Percentiles rank a stretch among this genome's conserved stretches.
Evolutionary conservation across 2,797 vertebrate species (phyloP).

Genomic region (Lerista edwardsae): DNA sequence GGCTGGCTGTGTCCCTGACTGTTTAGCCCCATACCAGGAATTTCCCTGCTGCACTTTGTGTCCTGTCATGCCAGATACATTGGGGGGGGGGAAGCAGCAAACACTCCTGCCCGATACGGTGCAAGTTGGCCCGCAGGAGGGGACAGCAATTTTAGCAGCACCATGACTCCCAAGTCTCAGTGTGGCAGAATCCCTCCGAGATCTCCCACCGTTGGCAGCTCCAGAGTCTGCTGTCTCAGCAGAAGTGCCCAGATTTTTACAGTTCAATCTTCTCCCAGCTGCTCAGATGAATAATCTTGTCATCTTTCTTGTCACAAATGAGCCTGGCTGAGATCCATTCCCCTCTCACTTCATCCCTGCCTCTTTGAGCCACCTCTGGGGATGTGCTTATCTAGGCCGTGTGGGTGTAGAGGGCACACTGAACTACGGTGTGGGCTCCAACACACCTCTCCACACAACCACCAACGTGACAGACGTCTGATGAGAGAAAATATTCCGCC

Average conservation of each 20-base stretch:
- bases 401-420: background rate
- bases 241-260: slow-evolving; percentile 3
- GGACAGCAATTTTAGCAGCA: background rate
- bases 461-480: background rate
- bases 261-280: slow-evolving; percentile 1
- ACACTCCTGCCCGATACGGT: no score
- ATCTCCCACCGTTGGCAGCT: background rate
- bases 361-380: background rate
- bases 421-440: background rate
- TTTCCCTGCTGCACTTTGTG: no score
- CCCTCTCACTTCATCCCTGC: background rate
- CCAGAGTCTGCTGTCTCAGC: background rate
- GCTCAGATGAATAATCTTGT: slow-evolving; percentile 33
- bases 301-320: slow-evolving; percentile 13
- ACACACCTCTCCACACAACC: background rate
- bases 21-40: no score
- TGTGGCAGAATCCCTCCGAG: background rate
- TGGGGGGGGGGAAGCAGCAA: no score
- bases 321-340: slow-evolving; percentile 1
- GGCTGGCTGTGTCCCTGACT: no score
- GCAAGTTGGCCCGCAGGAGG: no score
- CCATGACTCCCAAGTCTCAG: rapidly evolving
- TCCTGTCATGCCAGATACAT: no score
- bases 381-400: no score
- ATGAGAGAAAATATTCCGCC: background rate